Base-by-base conservation (phyloP, 1,140 invertebrate species). In the Arctopsyche grandis region DNA sequence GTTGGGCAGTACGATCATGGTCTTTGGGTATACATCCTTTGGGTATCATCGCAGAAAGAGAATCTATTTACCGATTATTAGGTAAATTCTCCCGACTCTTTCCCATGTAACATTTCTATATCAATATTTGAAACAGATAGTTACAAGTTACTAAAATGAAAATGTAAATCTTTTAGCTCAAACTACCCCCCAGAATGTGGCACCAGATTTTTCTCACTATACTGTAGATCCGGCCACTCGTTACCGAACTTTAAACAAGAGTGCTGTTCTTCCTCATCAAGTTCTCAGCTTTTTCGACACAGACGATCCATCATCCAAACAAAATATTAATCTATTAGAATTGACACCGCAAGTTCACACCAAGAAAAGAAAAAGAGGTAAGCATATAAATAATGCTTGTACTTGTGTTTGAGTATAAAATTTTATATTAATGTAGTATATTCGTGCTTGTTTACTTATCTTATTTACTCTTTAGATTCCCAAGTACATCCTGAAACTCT, bases 111-210 rank as follows among this genome's bases (percentile, higher is more conserved):
- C 29, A 29, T 70, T 9, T 70, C 19, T 9, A 19, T 10, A 66
- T 66, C 21, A 10, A 66, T 9, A 66, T n/a, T n/a, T n/a, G n/a
- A n/a, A n/a, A n/a, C n/a, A n/a, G n/a, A n/a, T n/a, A n/a, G n/a
- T n/a, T 9, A 10, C 46, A 10, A 9, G 46, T n/a, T 48, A 38
- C 29, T 38, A 4, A 38, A 38, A 38, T 38, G 29, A 38, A 4
- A n/a, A 38, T 7, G 29, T 38, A 38, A 1, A 38, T 60, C 21
- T 95, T 26, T 86, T 96, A 83, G 95, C 94, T 74, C 98, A 99
- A 91, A 99, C 98, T 0, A 99, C 97, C 0, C 97, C 97, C 0
- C 97, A 99, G 86, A 99, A 99, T 85, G 89, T 99, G 19, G 94
- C 94, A 83, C 94, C 97, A 84, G 96, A 98, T 87, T 94, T 94